Evolutionary conservation across 2,888 invertebrate genomes (phyloP).

Genomic region (Polietes domitor): DNA sequence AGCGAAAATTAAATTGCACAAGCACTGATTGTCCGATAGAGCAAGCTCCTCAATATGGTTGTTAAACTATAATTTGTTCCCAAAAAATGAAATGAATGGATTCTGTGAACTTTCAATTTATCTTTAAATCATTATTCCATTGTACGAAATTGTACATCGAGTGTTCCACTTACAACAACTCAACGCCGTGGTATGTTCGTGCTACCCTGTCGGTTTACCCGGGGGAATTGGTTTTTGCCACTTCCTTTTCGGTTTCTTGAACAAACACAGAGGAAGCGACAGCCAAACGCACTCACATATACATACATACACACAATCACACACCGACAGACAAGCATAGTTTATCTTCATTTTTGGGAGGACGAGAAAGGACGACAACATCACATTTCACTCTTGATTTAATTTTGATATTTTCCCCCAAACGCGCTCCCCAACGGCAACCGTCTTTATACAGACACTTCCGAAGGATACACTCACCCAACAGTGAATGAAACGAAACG

Average conservation of each 20-base stretch:
- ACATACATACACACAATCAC: conserved; percentile 5
- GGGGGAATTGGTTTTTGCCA: conserved; percentile 59
- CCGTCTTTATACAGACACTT: background rate
- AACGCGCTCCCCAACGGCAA: background rate
- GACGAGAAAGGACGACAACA: conserved; percentile 47
- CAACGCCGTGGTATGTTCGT: conserved; percentile 8
- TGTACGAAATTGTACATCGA: conserved; percentile 48
- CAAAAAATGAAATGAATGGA: conserved; percentile 29
- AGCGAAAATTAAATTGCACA: conserved; percentile 13
- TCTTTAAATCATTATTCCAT: conserved; percentile 51
- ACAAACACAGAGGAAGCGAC: conserved; percentile 35
- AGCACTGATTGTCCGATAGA: conserved; percentile 35
- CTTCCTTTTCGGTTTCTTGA: conserved; percentile 50
- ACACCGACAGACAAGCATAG: background rate
- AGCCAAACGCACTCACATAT: background rate
- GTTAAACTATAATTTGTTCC: conserved; percentile 35
- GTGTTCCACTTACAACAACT: conserved; percentile 50
- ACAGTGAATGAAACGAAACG: background rate
- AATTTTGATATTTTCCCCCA: conserved; percentile 49
- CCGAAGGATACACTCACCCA: background rate
- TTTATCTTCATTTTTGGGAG: conserved; percentile 21
- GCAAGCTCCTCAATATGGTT: conserved; percentile 31
- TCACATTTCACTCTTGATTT: conserved; percentile 63
- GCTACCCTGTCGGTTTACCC: conserved; percentile 31
- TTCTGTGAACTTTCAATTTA: conserved; percentile 57